Percentiles rank a stretch among this genome's conserved stretches.
These are phyloP conservation scores for Hydrocynus forskahlii DNA, from an alignment of 2,797 vertebrate species.

Conservation along the genomic window DNA sequence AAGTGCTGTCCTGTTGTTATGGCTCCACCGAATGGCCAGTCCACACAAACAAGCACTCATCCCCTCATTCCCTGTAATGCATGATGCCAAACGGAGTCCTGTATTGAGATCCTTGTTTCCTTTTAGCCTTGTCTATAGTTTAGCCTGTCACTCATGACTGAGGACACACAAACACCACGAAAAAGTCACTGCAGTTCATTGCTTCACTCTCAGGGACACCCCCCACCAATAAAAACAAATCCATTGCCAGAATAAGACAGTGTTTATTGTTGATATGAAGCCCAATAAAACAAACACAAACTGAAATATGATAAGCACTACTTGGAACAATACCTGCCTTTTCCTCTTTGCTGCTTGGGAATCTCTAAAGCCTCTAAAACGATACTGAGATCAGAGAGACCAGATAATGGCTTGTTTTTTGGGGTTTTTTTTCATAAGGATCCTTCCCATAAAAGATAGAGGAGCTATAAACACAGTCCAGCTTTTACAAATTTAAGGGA, in stretches of 20 bases:
- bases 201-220: constrained; percentile 65
- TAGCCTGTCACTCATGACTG: constrained; percentile 42
- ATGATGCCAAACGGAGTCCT: constrained; percentile 25
- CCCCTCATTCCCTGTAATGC: constrained; percentile 5
- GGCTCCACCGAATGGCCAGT: background rate
- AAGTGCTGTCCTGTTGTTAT: background rate
- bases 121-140: constrained; percentile 27
- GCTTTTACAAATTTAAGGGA: background rate
- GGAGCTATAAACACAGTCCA: background rate
- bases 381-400: constrained; percentile 11
- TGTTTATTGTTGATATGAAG: constrained; percentile 71
- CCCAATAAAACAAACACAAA: constrained; percentile 68
- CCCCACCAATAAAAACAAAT: constrained; percentile 67
- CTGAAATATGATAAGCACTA: constrained; percentile 61
- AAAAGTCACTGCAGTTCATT: constrained; percentile 67
- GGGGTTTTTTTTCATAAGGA: background rate
- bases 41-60: constrained; percentile 26
- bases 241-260: constrained; percentile 62
- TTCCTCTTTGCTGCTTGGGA: constrained; percentile 35
- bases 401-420: constrained; percentile 1
- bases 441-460: background rate
- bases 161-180: constrained; percentile 44
- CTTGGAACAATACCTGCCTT: constrained; percentile 48
- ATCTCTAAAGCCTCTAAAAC: constrained; percentile 24
- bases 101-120: constrained; percentile 31